These are phyloP conservation scores for Adelges cooleyi DNA, from an alignment of 1,140 invertebrate genomes.

Conservation along the genomic window DNA sequence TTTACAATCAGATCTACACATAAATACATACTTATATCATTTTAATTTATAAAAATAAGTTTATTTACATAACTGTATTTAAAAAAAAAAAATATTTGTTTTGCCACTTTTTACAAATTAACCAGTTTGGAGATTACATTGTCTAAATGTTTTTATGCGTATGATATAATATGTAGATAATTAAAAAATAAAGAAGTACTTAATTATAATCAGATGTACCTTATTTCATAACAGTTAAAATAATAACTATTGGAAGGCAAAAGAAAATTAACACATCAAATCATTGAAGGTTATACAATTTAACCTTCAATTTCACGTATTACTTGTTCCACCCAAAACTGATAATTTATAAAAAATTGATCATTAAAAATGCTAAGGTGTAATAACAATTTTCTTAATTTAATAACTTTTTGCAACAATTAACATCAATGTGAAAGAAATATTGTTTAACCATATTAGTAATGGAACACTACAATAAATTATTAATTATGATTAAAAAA, in stretches of 20 bases:
- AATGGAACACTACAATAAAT: neutral
- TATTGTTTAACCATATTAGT: neutral
- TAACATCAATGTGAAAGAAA: neutral
- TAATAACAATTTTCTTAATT: neutral
- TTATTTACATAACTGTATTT: neutral
- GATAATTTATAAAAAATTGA: no score
- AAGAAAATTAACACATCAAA: neutral
- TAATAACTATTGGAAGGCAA: neutral
- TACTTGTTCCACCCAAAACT: no score
- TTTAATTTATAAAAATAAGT: neutral
- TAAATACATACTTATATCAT: neutral
- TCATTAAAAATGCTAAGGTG: neutral
- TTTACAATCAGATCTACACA: no score
- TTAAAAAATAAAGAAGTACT: no score
- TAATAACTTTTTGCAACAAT: neutral
- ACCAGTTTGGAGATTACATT: no score
- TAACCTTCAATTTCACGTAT: neutral
- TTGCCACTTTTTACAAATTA: no score
- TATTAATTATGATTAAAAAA: neutral
- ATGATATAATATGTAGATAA: no score
- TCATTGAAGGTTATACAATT: constrained; percentile 3
- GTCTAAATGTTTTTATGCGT: no score
- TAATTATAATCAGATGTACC: no score
- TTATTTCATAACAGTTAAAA: neutral
- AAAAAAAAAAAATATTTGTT: neutral